These are phyloP conservation scores for Gasterosteus nipponicus DNA, from an alignment of 2,113 vertebrate species.

Conservation along the genomic window DNA sequence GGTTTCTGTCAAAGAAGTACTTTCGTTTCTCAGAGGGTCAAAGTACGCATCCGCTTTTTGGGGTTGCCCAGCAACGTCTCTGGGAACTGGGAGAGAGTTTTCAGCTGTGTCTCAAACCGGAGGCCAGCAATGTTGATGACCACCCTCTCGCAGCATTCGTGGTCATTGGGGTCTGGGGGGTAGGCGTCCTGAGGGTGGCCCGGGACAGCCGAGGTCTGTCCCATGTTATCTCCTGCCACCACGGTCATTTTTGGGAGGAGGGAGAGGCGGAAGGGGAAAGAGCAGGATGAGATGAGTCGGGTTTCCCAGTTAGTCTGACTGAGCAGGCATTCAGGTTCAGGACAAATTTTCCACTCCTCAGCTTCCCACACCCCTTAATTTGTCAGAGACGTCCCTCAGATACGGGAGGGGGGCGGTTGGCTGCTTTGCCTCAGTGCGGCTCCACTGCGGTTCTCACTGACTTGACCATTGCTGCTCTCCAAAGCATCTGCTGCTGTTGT, in stretches of 20 bases:
- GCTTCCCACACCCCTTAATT: constrained; percentile 74
- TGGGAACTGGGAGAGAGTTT: constrained; percentile 85
- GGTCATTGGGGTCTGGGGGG: constrained; percentile 90
- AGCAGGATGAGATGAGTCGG: constrained; percentile 36
- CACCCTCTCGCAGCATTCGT: constrained; percentile 96
- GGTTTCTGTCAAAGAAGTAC: constrained; percentile 86
- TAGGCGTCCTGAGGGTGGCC: constrained; percentile 96
- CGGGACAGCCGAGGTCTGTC: constrained; percentile 92
- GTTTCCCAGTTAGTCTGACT: constrained; percentile 69
- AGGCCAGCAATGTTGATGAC: constrained; percentile 98
- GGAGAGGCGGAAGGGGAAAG: constrained; percentile 16
- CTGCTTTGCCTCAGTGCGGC: constrained; percentile 80
- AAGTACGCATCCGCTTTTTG: constrained; percentile 97
- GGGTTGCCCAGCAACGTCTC: constrained; percentile 85
- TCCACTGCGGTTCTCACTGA: constrained; percentile 84
- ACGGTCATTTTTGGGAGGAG: constrained; percentile 91
- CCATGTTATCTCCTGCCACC: constrained; percentile 94
- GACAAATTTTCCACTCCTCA: constrained; percentile 65
- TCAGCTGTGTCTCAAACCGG: constrained; percentile 84
- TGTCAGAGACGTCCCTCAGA: constrained; percentile 71
- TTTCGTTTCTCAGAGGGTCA: constrained; percentile 94
- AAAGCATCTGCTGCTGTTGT: constrained; percentile 79
- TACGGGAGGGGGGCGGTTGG: constrained; percentile 64
- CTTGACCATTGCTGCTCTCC: constrained; percentile 83
- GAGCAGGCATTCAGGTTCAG: constrained; percentile 71